Evolutionary conservation across 2,113 vertebrate genomes (phyloP).

Genomic region (Solea senegalensis): DNA sequence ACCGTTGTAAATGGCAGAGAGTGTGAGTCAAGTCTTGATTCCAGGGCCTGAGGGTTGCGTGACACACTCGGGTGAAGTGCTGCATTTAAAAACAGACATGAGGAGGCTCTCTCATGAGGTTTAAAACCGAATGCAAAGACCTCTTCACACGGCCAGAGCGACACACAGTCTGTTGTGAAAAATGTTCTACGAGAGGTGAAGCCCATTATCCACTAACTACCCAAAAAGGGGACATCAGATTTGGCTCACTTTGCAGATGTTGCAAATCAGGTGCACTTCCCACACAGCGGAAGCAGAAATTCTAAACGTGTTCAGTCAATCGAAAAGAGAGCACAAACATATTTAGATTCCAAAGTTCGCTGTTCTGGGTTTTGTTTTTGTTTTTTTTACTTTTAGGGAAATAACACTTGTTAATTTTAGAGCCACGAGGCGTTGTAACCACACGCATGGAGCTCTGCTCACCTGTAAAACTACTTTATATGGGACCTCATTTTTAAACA

Average conservation of each 20-base stretch:
- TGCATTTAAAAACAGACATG: neutral
- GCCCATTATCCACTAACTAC: slow-evolving; percentile 73
- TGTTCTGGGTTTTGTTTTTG: neutral
- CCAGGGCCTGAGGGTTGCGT: neutral
- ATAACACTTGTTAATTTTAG: neutral
- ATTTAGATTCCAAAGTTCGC: slow-evolving; percentile 14
- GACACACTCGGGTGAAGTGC: neutral
- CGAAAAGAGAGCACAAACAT: slow-evolving; percentile 27
- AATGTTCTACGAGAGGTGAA: slow-evolving; percentile 59
- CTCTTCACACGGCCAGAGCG: slow-evolving; percentile 32
- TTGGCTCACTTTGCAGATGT: slow-evolving; percentile 63
- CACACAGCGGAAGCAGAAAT: too few species aligned
- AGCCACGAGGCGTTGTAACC: too few species aligned
- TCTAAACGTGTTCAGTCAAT: slow-evolving; percentile 13
- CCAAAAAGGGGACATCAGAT: slow-evolving; percentile 59
- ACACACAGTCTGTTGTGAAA: slow-evolving; percentile 34
- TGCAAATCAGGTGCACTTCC: slow-evolving; percentile 38
- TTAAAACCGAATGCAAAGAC: slow-evolving; percentile 48
- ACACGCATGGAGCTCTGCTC: too few species aligned
- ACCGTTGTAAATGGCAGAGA: slow-evolving; percentile 6
- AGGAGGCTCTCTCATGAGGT: neutral
- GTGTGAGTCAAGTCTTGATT: slow-evolving; percentile 7
- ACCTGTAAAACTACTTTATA: too few species aligned
- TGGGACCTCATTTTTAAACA: too few species aligned
- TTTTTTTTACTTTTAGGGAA: slow-evolving; percentile 1